Evolutionary conservation across 2,797 vertebrate genomes (phyloP).

Genomic region (Adelosebastes latens): DNA sequence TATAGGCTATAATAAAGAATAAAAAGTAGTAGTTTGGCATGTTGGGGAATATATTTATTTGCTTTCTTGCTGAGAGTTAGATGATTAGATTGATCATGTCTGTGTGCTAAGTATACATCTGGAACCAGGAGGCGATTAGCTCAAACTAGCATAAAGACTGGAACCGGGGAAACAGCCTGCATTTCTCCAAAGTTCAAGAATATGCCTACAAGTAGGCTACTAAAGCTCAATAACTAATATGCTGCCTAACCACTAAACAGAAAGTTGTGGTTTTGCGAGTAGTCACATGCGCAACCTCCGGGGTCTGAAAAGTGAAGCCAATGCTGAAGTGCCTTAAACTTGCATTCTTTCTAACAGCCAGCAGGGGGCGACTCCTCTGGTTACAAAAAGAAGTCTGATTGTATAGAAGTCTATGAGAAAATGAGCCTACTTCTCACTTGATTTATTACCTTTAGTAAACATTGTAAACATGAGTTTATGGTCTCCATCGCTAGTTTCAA

Average conservation of each 20-base stretch:
- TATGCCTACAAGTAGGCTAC: not conserved
- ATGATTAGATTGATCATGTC: not conserved
- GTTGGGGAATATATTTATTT: not conserved
- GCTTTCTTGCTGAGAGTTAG: not conserved
- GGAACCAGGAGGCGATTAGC: too few species aligned
- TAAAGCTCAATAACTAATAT: not conserved
- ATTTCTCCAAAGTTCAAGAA: not conserved
- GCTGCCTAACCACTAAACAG: not conserved
- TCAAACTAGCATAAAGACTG: too few species aligned
- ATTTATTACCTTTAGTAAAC: too few species aligned
- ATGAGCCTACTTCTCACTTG: too few species aligned
- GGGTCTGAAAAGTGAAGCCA: too few species aligned
- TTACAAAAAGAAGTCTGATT: too few species aligned
- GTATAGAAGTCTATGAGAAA: too few species aligned
- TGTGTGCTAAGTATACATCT: not conserved
- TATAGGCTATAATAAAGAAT: not conserved
- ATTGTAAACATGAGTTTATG: too few species aligned
- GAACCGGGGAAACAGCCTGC: not conserved
- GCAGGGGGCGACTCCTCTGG: too few species aligned
- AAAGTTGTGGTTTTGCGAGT: not conserved
- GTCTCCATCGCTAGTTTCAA: too few species aligned
- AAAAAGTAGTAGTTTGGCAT: not conserved
- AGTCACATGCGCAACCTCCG: accelerated
- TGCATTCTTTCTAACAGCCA: too few species aligned
- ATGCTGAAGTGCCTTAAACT: too few species aligned